These are phyloP conservation scores for Accipiter virgatus DNA, from an alignment of 2,113 vertebrate genomes.

Conservation along the genomic window DNA sequence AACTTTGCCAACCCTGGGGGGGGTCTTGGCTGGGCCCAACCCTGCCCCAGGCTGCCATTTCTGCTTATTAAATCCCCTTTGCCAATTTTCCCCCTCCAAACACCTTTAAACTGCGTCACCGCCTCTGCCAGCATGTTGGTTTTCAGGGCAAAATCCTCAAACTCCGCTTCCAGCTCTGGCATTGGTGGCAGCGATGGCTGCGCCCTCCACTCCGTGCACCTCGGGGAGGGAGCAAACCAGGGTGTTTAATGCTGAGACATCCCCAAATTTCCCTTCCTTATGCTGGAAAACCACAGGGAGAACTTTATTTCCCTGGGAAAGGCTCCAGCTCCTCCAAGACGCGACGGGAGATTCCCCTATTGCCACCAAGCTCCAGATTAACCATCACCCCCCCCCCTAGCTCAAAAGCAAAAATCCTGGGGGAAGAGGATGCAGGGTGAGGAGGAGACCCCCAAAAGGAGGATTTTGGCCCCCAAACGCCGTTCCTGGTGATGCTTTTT, in stretches of 20 bases:
- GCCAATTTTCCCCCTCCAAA: not conserved
- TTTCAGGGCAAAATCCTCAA: not conserved
- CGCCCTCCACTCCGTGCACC: not conserved
- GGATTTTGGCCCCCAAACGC: not conserved
- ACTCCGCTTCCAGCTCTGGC: not conserved
- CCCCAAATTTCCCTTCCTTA: not conserved
- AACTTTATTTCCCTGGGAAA: not conserved
- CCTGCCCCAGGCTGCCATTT: not conserved
- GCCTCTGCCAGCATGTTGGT: not conserved
- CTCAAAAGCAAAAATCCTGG: not conserved
- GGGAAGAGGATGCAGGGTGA: not conserved
- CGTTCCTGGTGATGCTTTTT: not conserved
- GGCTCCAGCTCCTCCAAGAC: not conserved
- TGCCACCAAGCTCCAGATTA: not conserved
- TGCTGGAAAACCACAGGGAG: not conserved
- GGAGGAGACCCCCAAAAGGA: accelerated
- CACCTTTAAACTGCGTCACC: not conserved
- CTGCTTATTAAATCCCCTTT: not conserved
- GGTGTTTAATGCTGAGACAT: not conserved
- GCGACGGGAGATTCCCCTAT: not conserved
- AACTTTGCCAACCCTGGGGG: not conserved
- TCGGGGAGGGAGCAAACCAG: accelerated
- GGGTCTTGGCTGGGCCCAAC: not conserved
- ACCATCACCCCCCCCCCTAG: not conserved
- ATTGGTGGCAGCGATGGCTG: accelerated